Base-by-base conservation (phyloP, 1,140 invertebrate genomes). In the Nilaparvata lugens region DNA sequence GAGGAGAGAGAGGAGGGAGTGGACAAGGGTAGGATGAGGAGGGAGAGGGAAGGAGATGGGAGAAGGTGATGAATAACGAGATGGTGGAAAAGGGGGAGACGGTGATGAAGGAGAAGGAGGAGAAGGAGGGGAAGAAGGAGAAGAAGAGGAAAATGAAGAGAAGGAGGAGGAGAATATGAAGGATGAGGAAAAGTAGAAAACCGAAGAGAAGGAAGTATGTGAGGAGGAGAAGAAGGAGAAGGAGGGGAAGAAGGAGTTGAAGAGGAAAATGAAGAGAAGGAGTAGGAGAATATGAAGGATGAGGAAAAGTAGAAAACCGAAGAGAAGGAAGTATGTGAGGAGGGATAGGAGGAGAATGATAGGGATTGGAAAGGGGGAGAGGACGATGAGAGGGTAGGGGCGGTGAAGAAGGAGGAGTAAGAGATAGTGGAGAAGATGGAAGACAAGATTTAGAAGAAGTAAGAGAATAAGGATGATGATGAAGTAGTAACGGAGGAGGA, bases 51-150 rank as follows among this genome's bases (percentile, higher is more conserved):
- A 11, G 19, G 51, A 60, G 58, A 24, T 16, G 28, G 43, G 38
- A 43, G 40, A 38, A 16, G 57, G n/a, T 3, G 31, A 24, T 19
- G 53, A n/a, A n/a, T n/a, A 35, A 48, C 14, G 45, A 51, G 57
- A 21, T 53, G 11, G 45, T 13, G 52, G 51, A 38, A n/a, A n/a
- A 45, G 24, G 45, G 19, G 43, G 38, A 43, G 40, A 38, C 9
- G 57, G n/a, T 3, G 31, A 24, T 19, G 53, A 35, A 48, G 14
- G 45, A 51, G 57, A 21, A 58, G 11, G 45, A 23, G 52, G 51
- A 38, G 14, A 25, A 51, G 57, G 28, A 58, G 11, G 45, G 14
- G 52, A 31, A 38, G 19, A 45, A 13, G 43, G 13, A 5, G 4
- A 45, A 19, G 43, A 45, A 13, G 19, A n/a, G 13, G 24, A 28